Evolutionary conservation across 2,888 invertebrate species (phyloP).

Genomic region (Hypomecis punctinalis): DNA sequence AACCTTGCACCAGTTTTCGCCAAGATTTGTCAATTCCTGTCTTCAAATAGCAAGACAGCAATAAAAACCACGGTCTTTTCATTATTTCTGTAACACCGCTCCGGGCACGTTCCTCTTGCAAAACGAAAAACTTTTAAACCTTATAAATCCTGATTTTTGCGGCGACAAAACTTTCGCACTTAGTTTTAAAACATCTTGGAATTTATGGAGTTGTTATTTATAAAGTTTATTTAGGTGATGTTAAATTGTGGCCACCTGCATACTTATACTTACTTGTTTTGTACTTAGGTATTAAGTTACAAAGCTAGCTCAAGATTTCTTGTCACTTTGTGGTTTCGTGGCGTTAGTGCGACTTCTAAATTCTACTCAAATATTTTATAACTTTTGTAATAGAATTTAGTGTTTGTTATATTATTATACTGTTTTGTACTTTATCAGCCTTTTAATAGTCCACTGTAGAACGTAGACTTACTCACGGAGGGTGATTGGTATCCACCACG

Average conservation of each 20-base stretch:
- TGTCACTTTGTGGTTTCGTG: no score
- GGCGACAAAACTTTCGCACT: slow-evolving; percentile 16
- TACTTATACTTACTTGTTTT: not conserved
- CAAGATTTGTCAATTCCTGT: not conserved
- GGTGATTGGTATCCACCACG: no score
- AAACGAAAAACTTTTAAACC: slow-evolving; percentile 34
- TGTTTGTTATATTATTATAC: no score
- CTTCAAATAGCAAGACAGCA: slow-evolving; percentile 4
- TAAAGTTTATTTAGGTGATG: slow-evolving; percentile 9
- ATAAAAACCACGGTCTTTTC: slow-evolving; percentile 2
- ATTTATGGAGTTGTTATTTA: slow-evolving; percentile 18
- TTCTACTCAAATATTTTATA: no score
- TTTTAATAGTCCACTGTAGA: no score
- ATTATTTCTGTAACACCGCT: slow-evolving; percentile 11
- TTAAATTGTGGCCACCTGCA: not conserved
- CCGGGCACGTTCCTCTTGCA: slow-evolving; percentile 20
- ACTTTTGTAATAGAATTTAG: no score
- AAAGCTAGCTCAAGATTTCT: not conserved
- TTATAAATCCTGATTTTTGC: slow-evolving; percentile 34
- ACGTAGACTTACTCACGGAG: no score
- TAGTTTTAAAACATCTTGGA: slow-evolving; percentile 14
- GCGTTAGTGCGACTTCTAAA: no score
- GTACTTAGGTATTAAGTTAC: not conserved
- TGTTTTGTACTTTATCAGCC: no score
- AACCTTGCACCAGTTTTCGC: no score